Conservation (phyloP, 2,797 vertebrate species). For the Schizopygopsis malacanthus region DNA sequence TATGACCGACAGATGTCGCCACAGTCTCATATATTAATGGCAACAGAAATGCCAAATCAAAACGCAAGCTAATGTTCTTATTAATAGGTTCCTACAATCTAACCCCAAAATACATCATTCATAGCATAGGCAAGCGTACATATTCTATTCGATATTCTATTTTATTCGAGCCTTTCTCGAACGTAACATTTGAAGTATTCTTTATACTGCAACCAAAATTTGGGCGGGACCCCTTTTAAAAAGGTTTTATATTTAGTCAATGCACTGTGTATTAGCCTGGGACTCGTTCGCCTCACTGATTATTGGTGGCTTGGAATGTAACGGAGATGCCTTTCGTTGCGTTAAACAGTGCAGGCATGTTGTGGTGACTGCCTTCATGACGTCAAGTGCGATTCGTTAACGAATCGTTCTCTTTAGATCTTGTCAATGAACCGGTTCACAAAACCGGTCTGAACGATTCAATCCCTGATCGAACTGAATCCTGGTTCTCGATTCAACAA, state of each 20-base stretch:
- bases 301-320: background rate
- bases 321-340: constrained; percentile 15
- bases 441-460: background rate
- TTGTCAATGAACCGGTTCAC: constrained; percentile 11
- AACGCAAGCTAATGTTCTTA: background rate
- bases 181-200: background rate
- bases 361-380: constrained; percentile 67
- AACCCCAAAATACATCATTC: background rate
- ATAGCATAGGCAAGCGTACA: background rate
- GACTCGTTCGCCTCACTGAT: background rate
- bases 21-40: constrained; percentile 21
- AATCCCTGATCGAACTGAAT: background rate
- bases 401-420: constrained; percentile 33
- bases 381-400: constrained; percentile 77
- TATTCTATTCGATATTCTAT: background rate
- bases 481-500: background rate
- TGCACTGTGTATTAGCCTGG: background rate
- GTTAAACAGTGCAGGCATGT: constrained; percentile 60
- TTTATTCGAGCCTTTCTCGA: background rate
- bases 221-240: background rate
- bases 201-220: background rate
- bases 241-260: background rate
- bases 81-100: background rate
- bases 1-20: constrained; percentile 69
- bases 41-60: background rate